phyloP scores from a whole-genome alignment of 2,888 invertebrate genomes.

The Tanytarsus gracilentus region DNA sequence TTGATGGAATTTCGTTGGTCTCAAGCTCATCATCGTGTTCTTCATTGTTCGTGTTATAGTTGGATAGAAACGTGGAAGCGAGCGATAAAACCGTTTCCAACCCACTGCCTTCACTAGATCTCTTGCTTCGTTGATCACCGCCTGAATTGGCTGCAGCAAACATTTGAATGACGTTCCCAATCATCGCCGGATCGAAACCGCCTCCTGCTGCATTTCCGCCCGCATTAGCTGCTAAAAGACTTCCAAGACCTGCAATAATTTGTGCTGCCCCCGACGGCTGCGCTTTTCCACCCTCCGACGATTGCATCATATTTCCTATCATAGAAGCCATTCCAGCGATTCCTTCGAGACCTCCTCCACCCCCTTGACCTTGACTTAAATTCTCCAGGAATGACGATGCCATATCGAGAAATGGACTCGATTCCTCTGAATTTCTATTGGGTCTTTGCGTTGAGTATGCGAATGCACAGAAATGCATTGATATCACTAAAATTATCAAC shows the following conservation, averaged over 20 bases:
- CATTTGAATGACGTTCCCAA: conserved; percentile 50
- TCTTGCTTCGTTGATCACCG: conserved; percentile 13
- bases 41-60: conserved; percentile 34
- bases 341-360: conserved; percentile 40
- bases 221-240: conserved; percentile 39
- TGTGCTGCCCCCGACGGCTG: conserved; percentile 39
- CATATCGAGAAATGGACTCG: conserved; percentile 57
- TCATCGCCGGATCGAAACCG: conserved; percentile 50
- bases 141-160: conserved; percentile 40
- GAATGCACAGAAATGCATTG: conserved; percentile 20
- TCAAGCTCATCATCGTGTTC: conserved; percentile 11
- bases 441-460: conserved; percentile 35
- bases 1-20: conserved; percentile 13
- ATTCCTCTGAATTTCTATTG: conserved; percentile 40
- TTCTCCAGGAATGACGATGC: conserved; percentile 60
- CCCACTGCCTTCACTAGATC: conserved; percentile 39
- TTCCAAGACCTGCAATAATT: conserved; percentile 41
- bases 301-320: conserved; percentile 59
- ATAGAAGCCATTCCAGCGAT: conserved; percentile 55
- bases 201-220: conserved; percentile 42
- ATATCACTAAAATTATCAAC: not conserved
- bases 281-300: conserved; percentile 41
- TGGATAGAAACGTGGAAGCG: conserved; percentile 49
- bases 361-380: conserved; percentile 43
- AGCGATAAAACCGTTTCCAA: conserved; percentile 48